Conservation (phyloP, 2,888 invertebrate genomes). For the Pherbina coryleti region DNA sequence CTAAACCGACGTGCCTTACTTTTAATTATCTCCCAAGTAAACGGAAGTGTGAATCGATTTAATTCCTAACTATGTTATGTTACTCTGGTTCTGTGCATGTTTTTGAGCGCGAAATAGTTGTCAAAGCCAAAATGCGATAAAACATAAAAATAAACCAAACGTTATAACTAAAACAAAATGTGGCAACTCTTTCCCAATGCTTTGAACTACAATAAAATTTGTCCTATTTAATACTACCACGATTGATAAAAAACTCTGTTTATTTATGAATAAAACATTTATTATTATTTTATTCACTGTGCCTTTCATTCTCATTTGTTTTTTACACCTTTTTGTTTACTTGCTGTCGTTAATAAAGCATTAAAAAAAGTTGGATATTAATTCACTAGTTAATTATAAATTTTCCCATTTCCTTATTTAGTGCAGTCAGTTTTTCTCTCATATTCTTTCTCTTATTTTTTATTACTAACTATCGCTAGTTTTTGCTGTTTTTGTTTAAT, state of each 20-base stretch:
- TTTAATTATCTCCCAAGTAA: no score
- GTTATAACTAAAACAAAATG: neutral
- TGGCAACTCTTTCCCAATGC: neutral
- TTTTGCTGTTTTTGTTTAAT: constrained; percentile 9
- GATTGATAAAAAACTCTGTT: neutral
- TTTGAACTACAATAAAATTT: neutral
- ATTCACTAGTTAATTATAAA: constrained; percentile 38
- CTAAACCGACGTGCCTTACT: no score
- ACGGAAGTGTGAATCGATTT: no score
- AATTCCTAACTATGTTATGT: no score
- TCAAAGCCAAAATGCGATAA: neutral
- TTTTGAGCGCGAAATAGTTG: no score
- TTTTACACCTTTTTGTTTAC: constrained; percentile 25
- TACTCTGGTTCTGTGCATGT: no score
- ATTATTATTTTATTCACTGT: constrained; percentile 37
- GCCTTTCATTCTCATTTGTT: constrained; percentile 15
- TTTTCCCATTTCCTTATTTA: constrained; percentile 39
- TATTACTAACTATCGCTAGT: neutral
- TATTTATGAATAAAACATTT: constrained; percentile 31
- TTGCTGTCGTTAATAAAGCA: constrained; percentile 34
- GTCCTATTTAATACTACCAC: constrained; percentile 6
- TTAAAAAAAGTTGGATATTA: constrained; percentile 25
- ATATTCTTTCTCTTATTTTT: neutral
- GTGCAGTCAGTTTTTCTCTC: constrained; percentile 17
- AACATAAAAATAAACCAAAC: neutral